A percentile compares a stretch with the other conserved stretches of the same genome.
Evolutionary conservation across 2,113 vertebrate genomes (phyloP).

Genomic region (Ictidomys tridecemlineatus): DNA sequence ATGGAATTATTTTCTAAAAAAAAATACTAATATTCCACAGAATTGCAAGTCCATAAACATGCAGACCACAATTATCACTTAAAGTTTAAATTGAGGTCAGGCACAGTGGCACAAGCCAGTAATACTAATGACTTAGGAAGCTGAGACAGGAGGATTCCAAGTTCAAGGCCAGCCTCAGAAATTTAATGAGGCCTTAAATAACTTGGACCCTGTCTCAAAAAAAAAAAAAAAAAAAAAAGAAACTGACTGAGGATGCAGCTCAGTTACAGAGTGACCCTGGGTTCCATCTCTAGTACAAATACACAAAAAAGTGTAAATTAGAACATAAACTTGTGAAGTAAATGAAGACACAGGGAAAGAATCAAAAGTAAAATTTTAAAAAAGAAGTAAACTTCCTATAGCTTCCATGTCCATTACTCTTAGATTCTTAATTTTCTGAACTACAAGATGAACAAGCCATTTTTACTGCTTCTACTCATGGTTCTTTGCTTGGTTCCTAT

Average conservation of each 20-base stretch:
- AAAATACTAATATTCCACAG: background rate
- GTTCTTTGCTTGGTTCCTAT: background rate
- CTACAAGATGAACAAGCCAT: background rate
- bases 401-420: background rate
- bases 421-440: background rate
- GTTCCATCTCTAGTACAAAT: no score
- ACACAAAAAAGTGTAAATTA: background rate
- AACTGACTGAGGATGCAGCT: no score
- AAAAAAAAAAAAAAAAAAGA: no score
- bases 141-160: no score
- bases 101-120: no score
- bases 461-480: background rate
- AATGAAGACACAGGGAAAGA: background rate
- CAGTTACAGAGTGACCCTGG: no score
- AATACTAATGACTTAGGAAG: no score
- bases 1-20: conserved; percentile 3
- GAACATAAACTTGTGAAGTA: conserved; percentile 25
- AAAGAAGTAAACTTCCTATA: background rate
- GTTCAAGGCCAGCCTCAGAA: no score
- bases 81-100: background rate
- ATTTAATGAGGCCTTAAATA: no score
- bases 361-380: background rate
- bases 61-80: background rate
- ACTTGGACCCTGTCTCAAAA: no score
- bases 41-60: conserved; percentile 39